Evolutionary conservation across 2,113 vertebrate species (phyloP).

Genomic region (Oncorhynchus masou): DNA sequence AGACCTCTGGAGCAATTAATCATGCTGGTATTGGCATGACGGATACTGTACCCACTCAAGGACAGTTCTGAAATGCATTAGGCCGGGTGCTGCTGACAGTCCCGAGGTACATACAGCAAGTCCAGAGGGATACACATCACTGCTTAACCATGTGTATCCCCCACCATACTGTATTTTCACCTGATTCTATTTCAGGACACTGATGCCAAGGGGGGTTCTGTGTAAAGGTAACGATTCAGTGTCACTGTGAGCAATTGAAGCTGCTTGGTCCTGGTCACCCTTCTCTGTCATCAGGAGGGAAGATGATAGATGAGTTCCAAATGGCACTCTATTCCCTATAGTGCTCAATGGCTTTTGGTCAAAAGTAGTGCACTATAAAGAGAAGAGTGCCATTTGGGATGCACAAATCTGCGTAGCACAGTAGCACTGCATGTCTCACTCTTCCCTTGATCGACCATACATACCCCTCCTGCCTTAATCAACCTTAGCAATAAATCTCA

Average conservation of each 20-base stretch:
- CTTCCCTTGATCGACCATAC: slow-evolving; percentile 43
- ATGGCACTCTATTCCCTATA: too few species aligned
- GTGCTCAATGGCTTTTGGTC: too few species aligned
- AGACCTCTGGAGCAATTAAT: slow-evolving; percentile 63
- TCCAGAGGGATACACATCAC: slow-evolving; percentile 24
- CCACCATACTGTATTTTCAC: slow-evolving; percentile 14
- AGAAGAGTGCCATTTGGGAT: too few species aligned
- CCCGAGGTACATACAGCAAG: slow-evolving; percentile 23
- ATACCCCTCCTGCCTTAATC: slow-evolving; percentile 50
- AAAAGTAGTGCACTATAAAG: too few species aligned
- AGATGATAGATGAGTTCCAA: slow-evolving; percentile 32
- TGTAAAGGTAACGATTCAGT: slow-evolving; percentile 23
- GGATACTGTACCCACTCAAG: slow-evolving; percentile 60
- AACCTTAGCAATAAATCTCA: slow-evolving; percentile 68
- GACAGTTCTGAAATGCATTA: slow-evolving; percentile 62
- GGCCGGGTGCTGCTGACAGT: slow-evolving; percentile 47
- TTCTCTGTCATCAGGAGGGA: slow-evolving; percentile 47
- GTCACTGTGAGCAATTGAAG: slow-evolving; percentile 32
- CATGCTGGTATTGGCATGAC: slow-evolving; percentile 61
- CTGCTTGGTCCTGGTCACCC: slow-evolving; percentile 38
- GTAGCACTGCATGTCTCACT: slow-evolving; percentile 17
- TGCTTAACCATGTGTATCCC: slow-evolving; percentile 31
- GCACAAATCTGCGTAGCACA: too few species aligned
- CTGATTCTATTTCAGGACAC: slow-evolving; percentile 27
- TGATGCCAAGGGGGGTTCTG: slow-evolving; percentile 2